These are phyloP conservation scores for Gymnocheta viridis DNA, from an alignment of 2,888 invertebrate species.

Conservation along the genomic window DNA sequence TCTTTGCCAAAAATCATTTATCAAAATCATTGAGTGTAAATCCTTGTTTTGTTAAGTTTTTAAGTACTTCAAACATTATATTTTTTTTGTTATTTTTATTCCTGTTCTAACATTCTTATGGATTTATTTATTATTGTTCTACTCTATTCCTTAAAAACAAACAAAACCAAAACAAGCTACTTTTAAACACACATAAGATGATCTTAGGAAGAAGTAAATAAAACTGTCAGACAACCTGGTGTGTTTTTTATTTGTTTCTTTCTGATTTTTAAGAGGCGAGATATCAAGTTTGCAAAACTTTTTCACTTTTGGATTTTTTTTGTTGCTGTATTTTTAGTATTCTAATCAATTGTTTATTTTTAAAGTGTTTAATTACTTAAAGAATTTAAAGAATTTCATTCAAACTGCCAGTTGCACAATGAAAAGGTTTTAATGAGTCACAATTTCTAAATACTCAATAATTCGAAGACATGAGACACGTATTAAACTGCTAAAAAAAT, in stretches of 20 bases:
- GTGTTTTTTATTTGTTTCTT: constrained; percentile 1
- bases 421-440: constrained; percentile 26
- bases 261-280: constrained; percentile 14
- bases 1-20: constrained; percentile 41
- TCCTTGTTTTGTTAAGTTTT: constrained; percentile 44
- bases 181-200: not conserved
- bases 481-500: too few species aligned
- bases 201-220: constrained; percentile 4
- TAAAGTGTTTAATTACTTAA: constrained; percentile 39
- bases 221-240: constrained; percentile 55
- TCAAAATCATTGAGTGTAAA: constrained; percentile 55
- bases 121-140: constrained; percentile 46
- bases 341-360: constrained; percentile 18
- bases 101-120: constrained; percentile 20
- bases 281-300: constrained; percentile 41
- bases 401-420: not conserved
- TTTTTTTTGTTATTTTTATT: constrained; percentile 12
- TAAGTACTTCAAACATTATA: constrained; percentile 14
- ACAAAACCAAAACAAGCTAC: not conserved
- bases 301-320: constrained; percentile 27
- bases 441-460: not conserved
- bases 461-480: too few species aligned
- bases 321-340: not conserved
- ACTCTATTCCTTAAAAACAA: constrained; percentile 8
- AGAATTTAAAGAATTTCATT: constrained; percentile 47